Percentiles rank a stretch among this genome's conserved stretches.
Evolutionary conservation across 2,113 vertebrate genomes (phyloP).

Genomic region (Sitta europaea): DNA sequence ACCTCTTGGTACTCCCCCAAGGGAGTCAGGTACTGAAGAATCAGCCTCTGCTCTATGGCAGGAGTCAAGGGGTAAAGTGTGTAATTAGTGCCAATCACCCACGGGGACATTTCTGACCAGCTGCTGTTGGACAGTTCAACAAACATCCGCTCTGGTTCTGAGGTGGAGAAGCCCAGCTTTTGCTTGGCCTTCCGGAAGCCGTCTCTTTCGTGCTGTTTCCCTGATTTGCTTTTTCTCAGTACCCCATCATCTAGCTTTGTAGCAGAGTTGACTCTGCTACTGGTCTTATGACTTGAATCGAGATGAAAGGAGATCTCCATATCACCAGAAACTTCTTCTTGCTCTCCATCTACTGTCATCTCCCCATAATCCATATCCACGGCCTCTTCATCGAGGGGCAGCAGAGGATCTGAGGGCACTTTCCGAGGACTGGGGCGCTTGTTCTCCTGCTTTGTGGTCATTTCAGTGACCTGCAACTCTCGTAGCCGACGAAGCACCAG

Average conservation of each 20-base stretch:
- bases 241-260: conserved; percentile 77
- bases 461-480: conserved; percentile 89
- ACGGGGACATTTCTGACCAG: conserved; percentile 98
- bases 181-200: conserved; percentile 86
- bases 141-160: conserved; percentile 87
- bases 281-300: conserved; percentile 80
- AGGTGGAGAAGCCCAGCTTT: conserved; percentile 86
- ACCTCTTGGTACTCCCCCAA: conserved; percentile 99
- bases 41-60: conserved; percentile 94
- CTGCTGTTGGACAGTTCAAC: conserved; percentile 98
- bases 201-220: conserved; percentile 81
- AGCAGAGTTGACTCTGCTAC: conserved; percentile 79
- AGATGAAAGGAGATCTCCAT: conserved; percentile 85
- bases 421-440: conserved; percentile 90
- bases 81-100: conserved; percentile 98
- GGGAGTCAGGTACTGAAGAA: conserved; percentile 96
- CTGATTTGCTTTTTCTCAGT: conserved; percentile 67
- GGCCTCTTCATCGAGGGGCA: conserved; percentile 92
- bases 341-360: conserved; percentile 74
- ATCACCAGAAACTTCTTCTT: conserved; percentile 75
- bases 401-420: conserved; percentile 78
- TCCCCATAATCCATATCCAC: conserved; percentile 92
- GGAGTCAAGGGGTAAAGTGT: conserved; percentile 92
- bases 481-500: conserved; percentile 90
- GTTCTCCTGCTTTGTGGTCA: conserved; percentile 82